Conservation (phyloP, 2,888 invertebrate species). For the Stenichneumon culpator region DNA sequence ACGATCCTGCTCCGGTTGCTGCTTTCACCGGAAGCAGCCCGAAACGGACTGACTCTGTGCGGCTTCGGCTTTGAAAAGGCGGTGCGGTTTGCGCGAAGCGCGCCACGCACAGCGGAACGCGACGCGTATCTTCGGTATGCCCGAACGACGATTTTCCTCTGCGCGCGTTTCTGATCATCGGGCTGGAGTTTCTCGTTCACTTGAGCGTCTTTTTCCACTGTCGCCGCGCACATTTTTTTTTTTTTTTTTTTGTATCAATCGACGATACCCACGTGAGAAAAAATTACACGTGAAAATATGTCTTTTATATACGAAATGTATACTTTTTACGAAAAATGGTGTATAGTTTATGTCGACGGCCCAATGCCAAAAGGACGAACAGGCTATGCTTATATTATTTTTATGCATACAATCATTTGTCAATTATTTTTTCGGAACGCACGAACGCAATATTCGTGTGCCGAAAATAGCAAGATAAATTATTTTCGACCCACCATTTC, state of each 20-base stretch:
- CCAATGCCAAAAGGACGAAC: too few species aligned
- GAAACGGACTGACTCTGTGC: constrained; percentile 58
- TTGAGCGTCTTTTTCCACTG: not conserved
- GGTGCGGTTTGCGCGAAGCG: constrained; percentile 57
- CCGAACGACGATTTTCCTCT: constrained; percentile 29
- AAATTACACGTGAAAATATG: not conserved
- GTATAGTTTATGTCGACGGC: too few species aligned
- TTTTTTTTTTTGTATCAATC: too few species aligned
- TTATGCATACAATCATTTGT: too few species aligned
- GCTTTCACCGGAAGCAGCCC: constrained; percentile 62
- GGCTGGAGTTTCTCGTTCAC: not conserved
- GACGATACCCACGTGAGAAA: not conserved
- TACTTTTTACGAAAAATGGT: too few species aligned
- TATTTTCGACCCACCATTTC: too few species aligned
- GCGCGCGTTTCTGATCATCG: constrained; percentile 10
- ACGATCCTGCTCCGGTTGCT: constrained; percentile 30
- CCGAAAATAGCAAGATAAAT: too few species aligned
- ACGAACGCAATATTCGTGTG: too few species aligned
- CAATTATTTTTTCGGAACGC: too few species aligned
- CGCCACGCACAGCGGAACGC: constrained; percentile 23
- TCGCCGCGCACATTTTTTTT: too few species aligned
- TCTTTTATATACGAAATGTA: too few species aligned
- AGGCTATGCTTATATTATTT: too few species aligned
- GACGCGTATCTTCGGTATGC: constrained; percentile 13
- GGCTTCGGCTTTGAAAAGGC: constrained; percentile 61